These are phyloP conservation scores for Doryteuthis pealeii DNA, from an alignment of 1,140 invertebrate genomes.

Conservation along the genomic window DNA sequence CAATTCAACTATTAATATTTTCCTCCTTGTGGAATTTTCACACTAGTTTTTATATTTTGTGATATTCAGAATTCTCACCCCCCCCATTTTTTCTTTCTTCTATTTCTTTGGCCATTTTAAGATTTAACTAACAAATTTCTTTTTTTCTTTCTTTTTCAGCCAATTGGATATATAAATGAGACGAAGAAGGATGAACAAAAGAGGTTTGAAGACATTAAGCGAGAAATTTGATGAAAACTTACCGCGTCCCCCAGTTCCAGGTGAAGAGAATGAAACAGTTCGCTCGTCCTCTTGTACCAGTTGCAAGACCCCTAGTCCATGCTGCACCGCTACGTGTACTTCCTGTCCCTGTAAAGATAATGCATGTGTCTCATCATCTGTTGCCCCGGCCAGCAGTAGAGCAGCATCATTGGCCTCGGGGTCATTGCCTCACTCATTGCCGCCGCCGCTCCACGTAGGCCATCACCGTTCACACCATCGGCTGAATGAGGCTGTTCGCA, in stretches of 20 bases:
- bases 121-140: no score
- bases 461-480: neutral
- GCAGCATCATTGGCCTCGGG: slow-evolving; percentile 50
- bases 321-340: neutral
- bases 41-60: no score
- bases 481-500: slow-evolving; percentile 39
- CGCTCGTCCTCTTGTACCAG: neutral
- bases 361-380: neutral
- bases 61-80: no score
- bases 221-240: slow-evolving; percentile 57
- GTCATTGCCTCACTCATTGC: slow-evolving; percentile 42
- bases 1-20: no score
- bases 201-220: neutral
- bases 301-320: slow-evolving; percentile 5
- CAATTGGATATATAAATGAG: slow-evolving; percentile 12
- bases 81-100: no score
- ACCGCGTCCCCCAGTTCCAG: slow-evolving; percentile 55
- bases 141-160: slow-evolving; percentile 8
- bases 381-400: slow-evolving; percentile 35
- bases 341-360: neutral
- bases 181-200: slow-evolving; percentile 2
- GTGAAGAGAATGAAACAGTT: slow-evolving; percentile 57
- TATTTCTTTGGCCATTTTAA: no score
- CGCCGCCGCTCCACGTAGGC: neutral
- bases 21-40: no score